Percentiles rank a stretch among this genome's conserved stretches.
Evolutionary conservation across 2,113 vertebrate species (phyloP).

Genomic region (Sinocyclocheilus maitianheensis): DNA sequence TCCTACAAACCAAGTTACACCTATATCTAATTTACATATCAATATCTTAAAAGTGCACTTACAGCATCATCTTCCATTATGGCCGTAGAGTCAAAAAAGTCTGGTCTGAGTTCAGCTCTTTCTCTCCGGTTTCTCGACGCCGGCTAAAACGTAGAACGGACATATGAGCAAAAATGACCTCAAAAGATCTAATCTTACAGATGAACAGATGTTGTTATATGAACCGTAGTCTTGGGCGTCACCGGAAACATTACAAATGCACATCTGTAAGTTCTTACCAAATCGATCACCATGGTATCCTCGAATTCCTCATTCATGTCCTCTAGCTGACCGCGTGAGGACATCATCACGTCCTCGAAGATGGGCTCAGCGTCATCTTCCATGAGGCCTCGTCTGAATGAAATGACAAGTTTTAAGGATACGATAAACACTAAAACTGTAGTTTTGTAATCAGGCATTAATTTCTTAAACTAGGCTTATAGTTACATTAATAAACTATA

Average conservation of each 20-base stretch:
- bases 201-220: slow-evolving; percentile 13
- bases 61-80: slow-evolving; percentile 99
- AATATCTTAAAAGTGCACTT: slow-evolving; percentile 54
- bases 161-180: background rate
- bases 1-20: background rate
- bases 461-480: background rate
- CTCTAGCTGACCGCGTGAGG: slow-evolving; percentile 95
- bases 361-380: slow-evolving; percentile 99
- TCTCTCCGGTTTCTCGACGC: slow-evolving; percentile 97
- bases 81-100: slow-evolving; percentile 98
- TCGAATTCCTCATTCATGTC: slow-evolving; percentile 99
- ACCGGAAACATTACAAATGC: background rate
- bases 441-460: background rate
- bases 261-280: slow-evolving; percentile 77
- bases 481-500: background rate
- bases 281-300: slow-evolving; percentile 99
- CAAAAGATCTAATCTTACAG: background rate
- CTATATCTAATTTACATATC: too few relatives aligned
- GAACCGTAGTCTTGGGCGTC: background rate
- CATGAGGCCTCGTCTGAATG: slow-evolving; percentile 91
- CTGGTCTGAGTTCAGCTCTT: slow-evolving; percentile 95
- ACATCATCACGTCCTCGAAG: slow-evolving; percentile 99
- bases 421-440: background rate
- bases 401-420: background rate
- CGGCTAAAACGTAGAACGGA: slow-evolving; percentile 76